Conservation (phyloP, 1,140 invertebrate species). For the Cryptotermes secundus region DNA sequence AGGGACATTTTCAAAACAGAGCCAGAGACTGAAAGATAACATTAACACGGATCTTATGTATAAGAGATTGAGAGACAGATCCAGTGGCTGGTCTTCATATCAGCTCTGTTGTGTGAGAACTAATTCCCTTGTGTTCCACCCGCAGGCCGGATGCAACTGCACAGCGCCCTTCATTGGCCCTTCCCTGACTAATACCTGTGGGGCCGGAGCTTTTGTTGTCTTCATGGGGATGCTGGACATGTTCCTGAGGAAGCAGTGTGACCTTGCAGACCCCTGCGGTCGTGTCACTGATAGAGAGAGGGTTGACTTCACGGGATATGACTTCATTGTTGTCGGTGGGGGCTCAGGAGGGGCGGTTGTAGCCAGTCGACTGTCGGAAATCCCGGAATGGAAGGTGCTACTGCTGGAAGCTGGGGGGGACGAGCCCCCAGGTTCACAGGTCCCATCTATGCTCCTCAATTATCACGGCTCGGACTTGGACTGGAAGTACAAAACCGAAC, state of each 20-base stretch:
- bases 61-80: too few relatives aligned
- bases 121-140: background rate
- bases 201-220: conserved; percentile 77
- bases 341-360: conserved; percentile 56
- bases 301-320: conserved; percentile 22
- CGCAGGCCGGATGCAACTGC: conserved; percentile 60
- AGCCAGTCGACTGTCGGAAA: conserved; percentile 52
- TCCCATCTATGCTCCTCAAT: conserved; percentile 56
- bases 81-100: too few relatives aligned
- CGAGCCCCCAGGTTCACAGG: conserved; percentile 64
- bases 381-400: conserved; percentile 49
- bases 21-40: too few relatives aligned
- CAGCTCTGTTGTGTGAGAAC: too few relatives aligned
- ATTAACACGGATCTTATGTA: too few relatives aligned
- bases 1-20: too few relatives aligned
- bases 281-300: conserved; percentile 42
- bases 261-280: conserved; percentile 53
- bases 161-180: conserved; percentile 72
- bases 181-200: conserved; percentile 75
- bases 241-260: conserved; percentile 61
- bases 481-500: conserved; percentile 65
- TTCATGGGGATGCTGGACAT: conserved; percentile 84
- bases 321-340: conserved; percentile 49
- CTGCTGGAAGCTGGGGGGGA: conserved; percentile 65
- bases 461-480: conserved; percentile 59